A percentile compares a stretch with the other conserved stretches of the same genome.
Conservation (phyloP, 2,113 vertebrate species). For the Rousettus leschenaultii region DNA sequence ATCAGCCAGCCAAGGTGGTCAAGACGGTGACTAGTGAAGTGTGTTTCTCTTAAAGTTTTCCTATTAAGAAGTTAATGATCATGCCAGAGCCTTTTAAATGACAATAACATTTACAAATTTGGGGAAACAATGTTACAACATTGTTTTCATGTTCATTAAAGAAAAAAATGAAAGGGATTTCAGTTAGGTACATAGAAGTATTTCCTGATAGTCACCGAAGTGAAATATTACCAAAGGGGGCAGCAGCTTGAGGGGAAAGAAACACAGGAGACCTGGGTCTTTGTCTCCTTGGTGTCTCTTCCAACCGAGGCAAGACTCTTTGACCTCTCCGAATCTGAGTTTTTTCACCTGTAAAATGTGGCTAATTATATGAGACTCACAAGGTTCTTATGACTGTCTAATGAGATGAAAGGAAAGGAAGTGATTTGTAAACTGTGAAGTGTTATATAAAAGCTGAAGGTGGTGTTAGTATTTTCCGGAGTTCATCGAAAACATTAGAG, state of each 20-base stretch:
- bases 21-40: background rate
- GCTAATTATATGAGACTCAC: constrained; percentile 6
- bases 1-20: background rate
- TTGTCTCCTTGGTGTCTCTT: background rate
- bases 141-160: background rate
- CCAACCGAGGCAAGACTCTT: background rate
- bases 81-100: background rate
- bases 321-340: background rate
- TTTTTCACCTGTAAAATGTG: constrained; percentile 24
- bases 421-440: constrained; percentile 46
- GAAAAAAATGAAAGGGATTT: background rate
- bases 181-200: background rate
- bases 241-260: background rate
- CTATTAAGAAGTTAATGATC: background rate
- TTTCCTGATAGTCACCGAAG: background rate
- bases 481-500: constrained; percentile 12
- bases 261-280: accelerated
- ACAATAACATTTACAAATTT: background rate
- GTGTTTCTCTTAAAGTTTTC: background rate
- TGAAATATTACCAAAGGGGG: background rate
- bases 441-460: background rate
- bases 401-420: constrained; percentile 12
- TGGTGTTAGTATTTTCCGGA: background rate
- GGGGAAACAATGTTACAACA: background rate
- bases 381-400: constrained; percentile 3